A percentile compares a stretch with the other conserved stretches of the same genome.
These are phyloP conservation scores for Naso thynnoides DNA, from an alignment of 2,797 vertebrate genomes.

Conservation along the genomic window DNA sequence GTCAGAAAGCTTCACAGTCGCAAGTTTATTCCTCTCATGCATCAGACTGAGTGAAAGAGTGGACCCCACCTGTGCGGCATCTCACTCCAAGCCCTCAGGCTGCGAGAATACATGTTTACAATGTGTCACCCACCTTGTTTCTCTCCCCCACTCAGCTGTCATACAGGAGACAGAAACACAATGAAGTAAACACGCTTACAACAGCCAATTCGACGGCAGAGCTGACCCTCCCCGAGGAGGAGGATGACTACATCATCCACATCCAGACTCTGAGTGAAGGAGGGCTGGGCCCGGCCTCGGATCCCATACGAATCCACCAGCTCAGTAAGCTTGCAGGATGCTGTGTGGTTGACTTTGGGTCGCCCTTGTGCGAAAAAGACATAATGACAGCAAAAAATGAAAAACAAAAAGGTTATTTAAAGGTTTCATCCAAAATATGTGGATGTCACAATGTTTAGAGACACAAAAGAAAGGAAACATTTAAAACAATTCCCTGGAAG, in stretches of 20 bases:
- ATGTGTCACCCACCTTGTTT: conserved; percentile 8
- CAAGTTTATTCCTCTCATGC: conserved; percentile 22
- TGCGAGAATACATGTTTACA: conserved; percentile 35
- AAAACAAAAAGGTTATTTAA: no score
- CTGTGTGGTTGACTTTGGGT: conserved; percentile 1
- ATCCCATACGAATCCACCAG: conserved; percentile 92
- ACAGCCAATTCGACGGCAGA: conserved; percentile 89
- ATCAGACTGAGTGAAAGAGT: neutral
- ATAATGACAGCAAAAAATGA: neutral
- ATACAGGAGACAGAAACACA: conserved; percentile 89
- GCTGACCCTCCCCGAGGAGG: conserved; percentile 86
- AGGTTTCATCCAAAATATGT: conserved; percentile 5
- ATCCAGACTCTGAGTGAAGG: conserved; percentile 91
- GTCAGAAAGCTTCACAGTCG: neutral
- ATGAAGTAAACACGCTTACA: conserved; percentile 82
- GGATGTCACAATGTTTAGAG: conserved; percentile 19
- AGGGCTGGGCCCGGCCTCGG: conserved; percentile 91
- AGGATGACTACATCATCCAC: conserved; percentile 91
- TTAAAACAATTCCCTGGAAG: conserved; percentile 30
- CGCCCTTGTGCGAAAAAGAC: neutral
- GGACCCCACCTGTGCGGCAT: neutral
- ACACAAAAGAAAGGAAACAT: conserved; percentile 18
- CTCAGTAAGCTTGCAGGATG: conserved; percentile 84
- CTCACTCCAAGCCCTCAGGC: conserved; percentile 25
- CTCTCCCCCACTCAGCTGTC: conserved; percentile 84